Evolutionary conservation across 2,797 vertebrate species (phyloP), one percentile per base, ranked within the genome.

Genomic region (Paratrypauchen microcephalus): DNA sequence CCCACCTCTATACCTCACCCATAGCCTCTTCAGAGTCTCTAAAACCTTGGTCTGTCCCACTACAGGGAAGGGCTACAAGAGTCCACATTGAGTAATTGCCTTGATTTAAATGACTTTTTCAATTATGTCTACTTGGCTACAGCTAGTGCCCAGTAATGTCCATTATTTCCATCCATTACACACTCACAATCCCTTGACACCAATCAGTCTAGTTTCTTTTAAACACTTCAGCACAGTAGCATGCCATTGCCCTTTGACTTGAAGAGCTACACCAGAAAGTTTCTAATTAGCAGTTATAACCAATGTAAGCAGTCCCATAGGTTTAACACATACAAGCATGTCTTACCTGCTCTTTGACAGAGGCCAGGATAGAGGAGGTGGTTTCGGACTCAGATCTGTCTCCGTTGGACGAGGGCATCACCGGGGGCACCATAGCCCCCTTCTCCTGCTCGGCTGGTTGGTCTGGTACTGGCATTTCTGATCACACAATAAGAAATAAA

Each of bases 291-390:
- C 69, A 65, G 12, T n/a, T 57, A 23, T 66, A 61, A 28, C 67
- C 21, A 65, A 26, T 24, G 24, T 11, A 60, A 50, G 12, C 18
- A 47, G 54, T 64, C 19, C 56, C 28, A 59, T 47, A 64, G 60
- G 48, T 67, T 57, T 48, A 65, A 55, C 26, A 56, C 19, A 55
- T 36, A 56, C 15, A 4, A 24, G 11, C 1, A 45, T 39, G 47
- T 71, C 84, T 28, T 96, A 99, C 97, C 96, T 99, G 97, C 87
- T 99, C 97, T 91, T 99, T 99, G 79, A 99, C 97, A 0, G 97
- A 99, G 24, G 97, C 97, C 0, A 99, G 93, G 85, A 99, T 99
- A 82, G 97, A 96, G 15, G 97, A 99, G 65, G 97, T 97, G 54
- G 96, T 97, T 92, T 97, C 97, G 0, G 96, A 93, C 87, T 98